Evolutionary conservation across 2,888 invertebrate genomes (phyloP).

Genomic region (Conomelus anceps): DNA sequence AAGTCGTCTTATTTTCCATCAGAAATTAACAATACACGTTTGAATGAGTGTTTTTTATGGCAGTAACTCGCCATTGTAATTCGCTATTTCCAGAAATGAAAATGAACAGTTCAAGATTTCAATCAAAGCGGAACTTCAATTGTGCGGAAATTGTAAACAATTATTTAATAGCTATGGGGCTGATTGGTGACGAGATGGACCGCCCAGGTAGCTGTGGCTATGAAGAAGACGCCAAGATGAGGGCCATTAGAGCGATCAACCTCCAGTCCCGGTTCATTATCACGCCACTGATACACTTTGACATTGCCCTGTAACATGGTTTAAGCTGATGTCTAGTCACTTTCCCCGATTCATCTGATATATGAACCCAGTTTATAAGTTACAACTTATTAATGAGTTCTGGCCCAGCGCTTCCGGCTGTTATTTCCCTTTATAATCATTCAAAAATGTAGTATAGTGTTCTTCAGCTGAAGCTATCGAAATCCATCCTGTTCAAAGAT

Average conservation of each 20-base stretch:
- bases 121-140: not conserved
- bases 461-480: not conserved
- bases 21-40: no score
- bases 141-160: not conserved
- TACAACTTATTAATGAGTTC: not conserved
- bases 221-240: not conserved
- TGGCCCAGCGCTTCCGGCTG: not conserved
- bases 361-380: not conserved
- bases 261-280: not conserved
- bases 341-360: not conserved
- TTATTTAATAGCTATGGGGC: not conserved
- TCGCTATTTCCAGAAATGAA: not conserved
- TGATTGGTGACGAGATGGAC: not conserved
- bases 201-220: not conserved
- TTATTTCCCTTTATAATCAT: not conserved
- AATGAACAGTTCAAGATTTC: not conserved
- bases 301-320: not conserved
- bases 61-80: no score
- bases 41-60: no score
- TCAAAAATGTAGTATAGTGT: no score
- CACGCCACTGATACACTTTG: not conserved
- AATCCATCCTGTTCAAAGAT: not conserved
- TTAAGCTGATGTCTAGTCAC: no score
- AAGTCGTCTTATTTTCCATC: no score
- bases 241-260: not conserved